phyloP scores from a whole-genome alignment of 1,140 invertebrate genomes.

The honey bee (Apis mellifera) region Amel_HAv3.1 CM009943.2:8670001-8670500 shows the following conservation, averaged over 20 bases:
- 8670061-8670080: no score
- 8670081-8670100: no score
- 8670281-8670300: slow-evolving; percentile 45
- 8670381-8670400: slow-evolving; percentile 53
- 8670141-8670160: no score
- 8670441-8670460: slow-evolving; percentile 6
- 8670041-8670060: no score
- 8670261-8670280: slow-evolving; percentile 17
- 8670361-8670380: slow-evolving; percentile 54
- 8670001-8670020: no score
- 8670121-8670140: no score
- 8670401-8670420: slow-evolving; percentile 60
- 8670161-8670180: not conserved
- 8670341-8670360: slow-evolving; percentile 63
- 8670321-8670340: slow-evolving; percentile 44
- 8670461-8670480: slow-evolving; percentile 57
- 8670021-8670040: no score
- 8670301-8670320: slow-evolving; percentile 31
- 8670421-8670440: slow-evolving; percentile 51
- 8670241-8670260: not conserved
- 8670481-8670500: slow-evolving; percentile 64
- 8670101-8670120: no score
- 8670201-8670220: not conserved
- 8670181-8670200: not conserved
- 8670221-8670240: not conserved